Evolutionary conservation across 2,797 vertebrate genomes (phyloP), one percentile per base, ranked within the genome.

Genomic region (Ctenopoma kingsleyae): DNA sequence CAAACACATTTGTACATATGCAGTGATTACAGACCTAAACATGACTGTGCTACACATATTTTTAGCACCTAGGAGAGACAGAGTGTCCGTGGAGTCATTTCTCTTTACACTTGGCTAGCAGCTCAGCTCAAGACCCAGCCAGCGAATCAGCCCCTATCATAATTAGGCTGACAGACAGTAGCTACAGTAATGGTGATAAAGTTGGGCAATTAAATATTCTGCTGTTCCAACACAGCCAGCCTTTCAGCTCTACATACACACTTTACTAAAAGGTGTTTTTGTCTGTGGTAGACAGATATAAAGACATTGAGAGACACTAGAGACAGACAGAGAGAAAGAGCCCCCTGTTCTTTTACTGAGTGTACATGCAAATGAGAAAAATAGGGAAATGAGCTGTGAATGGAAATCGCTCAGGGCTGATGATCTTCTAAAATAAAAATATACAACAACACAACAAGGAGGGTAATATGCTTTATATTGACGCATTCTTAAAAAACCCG

Each of bases 131-230:
- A 11, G 19, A 51, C 67, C 67, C 67, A 73, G 67, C 51, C 60
- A 59, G 57, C 65, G 75, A 50, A 65, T 85, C 62, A 68, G 56
- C 57, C 56, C 27, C 32, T 15, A 27, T 80, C 80, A 85, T 80
- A 84, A 86, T 87, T 74, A 83, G 76, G 57, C 82, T 74, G 80
- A 74, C 84, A 86, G 82, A 83, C 85, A 84, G 75, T 22, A 56
- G 65, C 67, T 52, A 81, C 72, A 82, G 77, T 89, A 89, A 82
- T 76, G 71, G 80, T 86, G 82, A 91, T 89, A 76, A 93, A 92
- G 84, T 75, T 59, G 27, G 61, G 70, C 74, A 83, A 86, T 90
- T 84, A 90, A 85, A 90, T 79, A 81, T 76, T 79, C 77, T 43
- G 27, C 71, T 67, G 81, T 71, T 82, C 49, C 19, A 17, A 75